phyloP scores from a whole-genome alignment of 2,113 vertebrate genomes.

The Ovis canadensis region DNA sequence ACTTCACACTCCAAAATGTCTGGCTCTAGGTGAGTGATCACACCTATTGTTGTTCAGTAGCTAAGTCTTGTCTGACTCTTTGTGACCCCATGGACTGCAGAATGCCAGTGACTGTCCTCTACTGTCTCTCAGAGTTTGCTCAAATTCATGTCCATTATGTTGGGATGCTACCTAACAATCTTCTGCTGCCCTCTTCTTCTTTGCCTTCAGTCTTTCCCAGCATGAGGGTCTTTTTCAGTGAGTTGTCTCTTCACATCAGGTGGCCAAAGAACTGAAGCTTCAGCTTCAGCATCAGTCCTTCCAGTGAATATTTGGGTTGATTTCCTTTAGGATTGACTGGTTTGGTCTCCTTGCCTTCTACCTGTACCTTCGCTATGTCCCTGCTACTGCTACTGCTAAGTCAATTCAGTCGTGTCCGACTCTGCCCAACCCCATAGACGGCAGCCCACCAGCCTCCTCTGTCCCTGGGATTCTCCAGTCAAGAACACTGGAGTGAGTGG shows the following conservation, averaged over 20 bases:
- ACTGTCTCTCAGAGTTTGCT: background rate
- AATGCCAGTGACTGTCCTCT: background rate
- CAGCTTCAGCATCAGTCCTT: background rate
- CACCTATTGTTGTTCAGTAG: background rate
- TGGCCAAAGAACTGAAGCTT: background rate
- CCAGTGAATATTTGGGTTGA: background rate
- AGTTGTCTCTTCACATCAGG: background rate
- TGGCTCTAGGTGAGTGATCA: background rate
- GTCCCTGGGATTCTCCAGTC: too few species aligned
- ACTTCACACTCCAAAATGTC: too few species aligned
- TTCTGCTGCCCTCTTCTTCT: background rate
- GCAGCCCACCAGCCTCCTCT: too few species aligned
- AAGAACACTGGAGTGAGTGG: too few species aligned
- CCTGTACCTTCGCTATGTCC: rapidly evolving
- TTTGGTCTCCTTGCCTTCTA: background rate
- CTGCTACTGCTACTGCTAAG: too few species aligned
- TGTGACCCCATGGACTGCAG: background rate
- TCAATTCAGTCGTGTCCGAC: too few species aligned
- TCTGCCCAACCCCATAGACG: rapidly evolving
- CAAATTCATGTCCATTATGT: background rate
- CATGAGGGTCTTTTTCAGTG: background rate
- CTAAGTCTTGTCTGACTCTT: background rate
- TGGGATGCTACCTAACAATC: background rate
- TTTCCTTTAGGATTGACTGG: background rate
- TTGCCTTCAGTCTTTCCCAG: background rate